Evolutionary conservation across 2,113 vertebrate species (phyloP).

Genomic region (Rhinichthys klamathensis): DNA sequence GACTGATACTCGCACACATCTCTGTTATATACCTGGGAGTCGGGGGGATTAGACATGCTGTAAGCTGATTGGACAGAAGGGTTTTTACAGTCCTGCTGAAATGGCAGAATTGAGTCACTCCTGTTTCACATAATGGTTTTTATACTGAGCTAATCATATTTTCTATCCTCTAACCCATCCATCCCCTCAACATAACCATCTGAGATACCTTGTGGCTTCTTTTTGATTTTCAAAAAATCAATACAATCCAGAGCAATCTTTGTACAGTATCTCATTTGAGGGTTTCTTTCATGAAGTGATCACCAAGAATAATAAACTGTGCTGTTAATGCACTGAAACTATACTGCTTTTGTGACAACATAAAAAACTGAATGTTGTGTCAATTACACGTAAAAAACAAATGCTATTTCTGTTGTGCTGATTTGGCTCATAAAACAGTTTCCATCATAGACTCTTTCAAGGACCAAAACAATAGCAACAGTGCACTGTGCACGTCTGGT

Average conservation of each 20-base stretch:
- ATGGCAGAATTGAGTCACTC: background rate
- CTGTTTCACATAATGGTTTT: background rate
- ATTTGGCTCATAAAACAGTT: background rate
- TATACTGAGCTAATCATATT: background rate
- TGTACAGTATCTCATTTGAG: background rate
- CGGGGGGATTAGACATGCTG: background rate
- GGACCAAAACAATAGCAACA: background rate
- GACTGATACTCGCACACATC: background rate
- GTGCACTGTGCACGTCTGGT: background rate
- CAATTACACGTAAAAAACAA: background rate
- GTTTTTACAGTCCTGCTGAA: background rate
- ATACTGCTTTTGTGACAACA: background rate
- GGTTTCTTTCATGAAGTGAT: background rate
- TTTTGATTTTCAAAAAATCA: too few species aligned
- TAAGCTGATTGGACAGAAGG: background rate
- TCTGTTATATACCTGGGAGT: background rate
- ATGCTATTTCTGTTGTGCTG: background rate
- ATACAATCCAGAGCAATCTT: background rate
- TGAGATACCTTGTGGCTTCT: too few species aligned
- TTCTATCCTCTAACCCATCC: background rate
- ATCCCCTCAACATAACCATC: background rate
- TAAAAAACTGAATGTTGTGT: background rate
- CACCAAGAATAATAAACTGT: background rate
- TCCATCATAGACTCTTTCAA: background rate
- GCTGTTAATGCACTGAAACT: background rate